Base-by-base conservation (phyloP, 2,888 invertebrate species). In the Watsonalla binaria region DNA sequence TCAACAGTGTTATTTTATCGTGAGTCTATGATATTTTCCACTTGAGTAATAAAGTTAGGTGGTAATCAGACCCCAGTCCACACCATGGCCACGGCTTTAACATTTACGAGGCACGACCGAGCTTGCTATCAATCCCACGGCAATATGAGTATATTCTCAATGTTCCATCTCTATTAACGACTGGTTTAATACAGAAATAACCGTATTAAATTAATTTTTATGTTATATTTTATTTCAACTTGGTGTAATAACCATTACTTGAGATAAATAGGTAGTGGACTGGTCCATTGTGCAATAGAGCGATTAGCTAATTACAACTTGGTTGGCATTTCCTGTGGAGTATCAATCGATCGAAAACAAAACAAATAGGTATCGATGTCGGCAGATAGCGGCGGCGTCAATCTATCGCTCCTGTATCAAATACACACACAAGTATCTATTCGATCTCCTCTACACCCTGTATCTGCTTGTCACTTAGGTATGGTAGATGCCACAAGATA, bases 261-360 rank as follows among this genome's bases (percentile, higher is more conserved):
- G 51, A 62, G 57, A 68, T 68, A 65, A 63, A 60, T 59, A 60
- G 51, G 53, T 53, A 62, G 54, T 47, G 59, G 53, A 57, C 65
- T 58, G 58, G 69, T 67, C 64, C 57, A 69, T 78, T 78, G 74
- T 67, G 80, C 69, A 78, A 78, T 66, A 54, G 49, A 54, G 55
- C 68, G 62, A 73, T 78, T 78, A 75, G 76, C 72, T 80, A 73
- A 75, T 75, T 78, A 72, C 62, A 60, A 67, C 60, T 66, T 59
- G 64, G 63, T 65, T 65, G 34, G 13, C 13, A 35, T 63, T 57
- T 54, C 55, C 57, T 53, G 51, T 51, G 56, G 55, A 51, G 58
- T 68, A 60, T 58, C 59, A 53, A 62, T 54, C 48, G 52, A 54
- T 59, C 51, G 52, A 59, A 51, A 55, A 46, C 55, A 54, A 55